Evolutionary conservation across 2,113 vertebrate species (phyloP), one percentile per base, ranked within the genome.

Genomic region (Merops nubicus): DNA sequence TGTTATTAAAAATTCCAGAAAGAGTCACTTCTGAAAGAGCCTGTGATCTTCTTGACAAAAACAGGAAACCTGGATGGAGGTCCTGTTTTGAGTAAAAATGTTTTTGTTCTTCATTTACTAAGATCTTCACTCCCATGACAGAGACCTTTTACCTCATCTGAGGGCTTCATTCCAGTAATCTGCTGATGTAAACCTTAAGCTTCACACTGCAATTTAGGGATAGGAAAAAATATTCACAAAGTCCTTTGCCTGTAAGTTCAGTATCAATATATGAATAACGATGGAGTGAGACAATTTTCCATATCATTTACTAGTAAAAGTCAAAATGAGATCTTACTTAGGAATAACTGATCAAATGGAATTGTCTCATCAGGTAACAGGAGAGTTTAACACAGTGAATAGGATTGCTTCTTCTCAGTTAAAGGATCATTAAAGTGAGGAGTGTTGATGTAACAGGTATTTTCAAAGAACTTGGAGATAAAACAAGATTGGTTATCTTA

Each of bases 121-220:
- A 76, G 72, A 56, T 21, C 9, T 91, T 86, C 12, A 57, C 8
- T 86, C 26, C 53, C 43, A 38, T 86, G 68, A 54, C 43, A 76
- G 80, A 80, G 57, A 64, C 33, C 11, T 86, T 88, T 91, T 80
- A 38, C 62, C 18, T 89, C 48, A 60, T 63, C 53, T 68, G 12
- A 76, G 22, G 54, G 86, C 53, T 93, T 80, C 11, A 50, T 94
- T 86, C 90, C 57, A 80, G 57, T 95, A 86, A 92, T 75, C 65
- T 88, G 48, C 28, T 88, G 51, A 63, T 72, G 34, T 60, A 65
- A 81, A 29, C 34, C 23, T 87, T 89, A 54, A 76, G 25, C 34
- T 65, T 88, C 40, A 43, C 54, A 42, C 60, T 91, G 63, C 20
- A 89, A 72, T 2, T 76, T 68, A 54, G 57, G 14, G 74, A 51